Evolutionary conservation across 1,140 invertebrate genomes (phyloP), one percentile per base, ranked within the genome.

Genomic region (Cyclargus thomasi): DNA sequence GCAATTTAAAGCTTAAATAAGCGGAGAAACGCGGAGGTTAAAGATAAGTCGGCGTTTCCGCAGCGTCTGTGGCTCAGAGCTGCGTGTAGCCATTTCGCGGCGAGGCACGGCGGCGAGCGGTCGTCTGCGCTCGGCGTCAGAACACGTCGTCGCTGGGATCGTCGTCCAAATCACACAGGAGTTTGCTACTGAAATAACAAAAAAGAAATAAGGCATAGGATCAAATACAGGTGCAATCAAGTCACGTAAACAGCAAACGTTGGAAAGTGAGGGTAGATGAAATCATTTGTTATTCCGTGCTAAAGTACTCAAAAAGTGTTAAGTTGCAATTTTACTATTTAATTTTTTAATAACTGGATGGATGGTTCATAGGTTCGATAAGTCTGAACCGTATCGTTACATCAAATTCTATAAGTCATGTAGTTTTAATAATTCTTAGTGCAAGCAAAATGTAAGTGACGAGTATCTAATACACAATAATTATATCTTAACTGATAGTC

Each of bases 61-160:
- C 47, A 55, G 53, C 59, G 57, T 36, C 21, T 20, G 0, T 8
- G 55, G 53, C 71, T 83, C 77, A 89, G 21, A 88, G 77, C 65
- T 90, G 84, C 10, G 83, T 73, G 71, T 90, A 90, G 22, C 82
- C 83, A 39, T 75, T 79, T 22, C 85, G 78, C 29, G 80, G 80
- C 53, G 78, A 81, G 72, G 79, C 74, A 63, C 86, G 82, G 23
- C 87, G 85, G 76, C 85, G 81, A 71, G 83, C 79, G 65, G 78
- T 79, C 63, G 79, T 81, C 62, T 79, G 74, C 53, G 81, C 80
- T 71, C 77, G 88, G 79, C 86, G 88, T 90, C 88, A 90, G 88
- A 88, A 90, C 74, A 88, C 86, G 68, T 90, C 88, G 67, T 90
- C 88, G 67, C 84, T 88, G 17, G 86, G 88, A 29, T 90, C 88